Evolutionary conservation across 2,113 vertebrate genomes (phyloP).

Genomic region (Grus americana): DNA sequence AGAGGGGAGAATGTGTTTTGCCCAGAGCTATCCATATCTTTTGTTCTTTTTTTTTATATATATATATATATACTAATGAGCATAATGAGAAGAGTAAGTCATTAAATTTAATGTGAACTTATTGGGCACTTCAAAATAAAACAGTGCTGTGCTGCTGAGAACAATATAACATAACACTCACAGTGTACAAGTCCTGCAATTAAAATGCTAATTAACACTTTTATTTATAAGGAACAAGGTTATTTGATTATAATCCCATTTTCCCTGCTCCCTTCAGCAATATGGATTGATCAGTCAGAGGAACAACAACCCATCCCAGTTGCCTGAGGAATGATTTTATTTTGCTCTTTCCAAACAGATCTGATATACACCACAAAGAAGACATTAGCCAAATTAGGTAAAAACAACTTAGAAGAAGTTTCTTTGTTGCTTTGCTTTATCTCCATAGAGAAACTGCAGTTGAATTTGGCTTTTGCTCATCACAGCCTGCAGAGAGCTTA

Average conservation of each 20-base stretch:
- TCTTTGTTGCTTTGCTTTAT: not conserved
- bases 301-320: not conserved
- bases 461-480: not conserved
- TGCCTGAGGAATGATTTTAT: conserved; percentile 24
- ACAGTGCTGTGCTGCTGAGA: not conserved
- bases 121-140: conserved; percentile 11
- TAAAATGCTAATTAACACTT: conserved; percentile 56
- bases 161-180: not conserved
- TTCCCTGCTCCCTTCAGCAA: not conserved
- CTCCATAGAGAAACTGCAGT: not conserved
- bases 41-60: not conserved
- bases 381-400: not conserved
- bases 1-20: not conserved
- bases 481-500: not conserved
- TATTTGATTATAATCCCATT: conserved; percentile 53
- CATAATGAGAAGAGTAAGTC: not conserved
- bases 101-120: conserved; percentile 15
- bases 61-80: not conserved
- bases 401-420: not conserved
- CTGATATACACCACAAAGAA: not conserved
- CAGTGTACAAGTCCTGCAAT: not conserved
- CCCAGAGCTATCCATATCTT: not conserved
- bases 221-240: conserved; percentile 34
- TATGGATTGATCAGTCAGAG: not conserved
- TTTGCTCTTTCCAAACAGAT: not conserved